phyloP scores from a whole-genome alignment of 2,888 invertebrate species.

The Dasysyrphus albostriatus region DNA sequence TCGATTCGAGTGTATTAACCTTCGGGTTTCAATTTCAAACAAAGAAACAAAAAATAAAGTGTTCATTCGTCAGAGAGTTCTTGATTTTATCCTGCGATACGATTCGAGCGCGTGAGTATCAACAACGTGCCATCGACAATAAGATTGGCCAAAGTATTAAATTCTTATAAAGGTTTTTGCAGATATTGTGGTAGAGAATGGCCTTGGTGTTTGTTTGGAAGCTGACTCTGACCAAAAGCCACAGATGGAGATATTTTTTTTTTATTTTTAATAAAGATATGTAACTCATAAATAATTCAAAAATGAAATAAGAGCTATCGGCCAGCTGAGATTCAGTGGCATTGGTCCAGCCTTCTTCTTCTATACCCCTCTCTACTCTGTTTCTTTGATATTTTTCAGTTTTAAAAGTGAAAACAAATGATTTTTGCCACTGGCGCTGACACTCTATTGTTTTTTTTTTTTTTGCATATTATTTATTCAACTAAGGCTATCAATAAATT shows the following conservation, averaged over 20 bases:
- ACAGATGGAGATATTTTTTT: constrained; percentile 21
- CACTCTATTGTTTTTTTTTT: constrained; percentile 43
- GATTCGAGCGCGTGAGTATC: constrained; percentile 8
- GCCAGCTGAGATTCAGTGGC: constrained; percentile 8
- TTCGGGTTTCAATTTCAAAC: not conserved
- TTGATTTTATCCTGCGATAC: constrained; percentile 19
- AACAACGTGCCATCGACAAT: constrained; percentile 28
- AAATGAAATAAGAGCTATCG: constrained; percentile 52
- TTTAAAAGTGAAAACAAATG: constrained; percentile 60
- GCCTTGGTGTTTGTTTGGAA: constrained; percentile 1
- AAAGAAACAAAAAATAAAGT: not conserved
- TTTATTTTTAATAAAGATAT: not conserved
- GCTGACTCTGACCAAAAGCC: constrained; percentile 17
- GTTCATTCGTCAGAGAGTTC: constrained; percentile 2
- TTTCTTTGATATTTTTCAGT: not conserved
- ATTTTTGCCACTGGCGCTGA: constrained; percentile 48
- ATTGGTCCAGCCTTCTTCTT: constrained; percentile 17
- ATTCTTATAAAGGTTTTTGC: not conserved
- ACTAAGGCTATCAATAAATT: constrained; percentile 42
- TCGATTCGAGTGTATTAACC: constrained; percentile 43
- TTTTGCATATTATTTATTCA: not conserved
- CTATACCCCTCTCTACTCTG: not conserved
- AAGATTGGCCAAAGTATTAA: not conserved
- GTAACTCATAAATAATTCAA: constrained; percentile 59
- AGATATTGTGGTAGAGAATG: constrained; percentile 3